Evolutionary conservation across 2,797 vertebrate genomes (phyloP), one percentile per base, ranked within the genome.

Genomic region (Sebastes hubbsi): DNA sequence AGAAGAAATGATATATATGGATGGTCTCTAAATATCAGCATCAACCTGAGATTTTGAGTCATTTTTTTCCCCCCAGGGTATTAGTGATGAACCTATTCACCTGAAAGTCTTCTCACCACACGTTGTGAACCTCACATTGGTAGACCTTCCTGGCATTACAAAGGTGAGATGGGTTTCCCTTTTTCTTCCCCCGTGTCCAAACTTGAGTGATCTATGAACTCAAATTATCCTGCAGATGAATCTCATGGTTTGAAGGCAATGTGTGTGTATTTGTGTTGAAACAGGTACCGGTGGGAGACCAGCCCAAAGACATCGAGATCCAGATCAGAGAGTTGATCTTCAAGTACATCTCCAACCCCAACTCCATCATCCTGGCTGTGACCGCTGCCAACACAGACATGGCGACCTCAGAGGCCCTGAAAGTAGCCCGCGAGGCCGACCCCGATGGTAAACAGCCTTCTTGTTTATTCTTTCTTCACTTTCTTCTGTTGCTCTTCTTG

Each of bases 371-470:
- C 90, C 93, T 99, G 60, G 97, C 98, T 20, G 98, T 99, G 83
- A 99, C 98, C 1, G 98, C 98, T 55, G 98, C 98, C 77, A 99
- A 99, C 89, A 99, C 98, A 25, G 98, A 99, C 88, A 99, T 99
- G 98, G 98, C 98, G 7, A 99, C 98, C 4, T 99, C 98, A 1
- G 98, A 99, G 93, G 97, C 98, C 1, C 96, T 99, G 18, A 99
- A 99, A 93, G 97, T 99, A 81, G 97, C 98, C 22, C 96, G 98
- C 0, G 98, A 99, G 85, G 97, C 97, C 22, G 98, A 99, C 91
- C 96, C 97, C 49, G 98, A 99, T 86, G 98, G 98, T 99, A 90
- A 95, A 94, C n/a, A 12, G 3, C 8, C 7, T 56, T 9, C 4
- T 73, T 74, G 0, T 69, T 71, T 54, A 11, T 6, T 46, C 8